Evolutionary conservation across 1,140 invertebrate genomes (phyloP).

Genomic region (Cotesia vestalis): DNA sequence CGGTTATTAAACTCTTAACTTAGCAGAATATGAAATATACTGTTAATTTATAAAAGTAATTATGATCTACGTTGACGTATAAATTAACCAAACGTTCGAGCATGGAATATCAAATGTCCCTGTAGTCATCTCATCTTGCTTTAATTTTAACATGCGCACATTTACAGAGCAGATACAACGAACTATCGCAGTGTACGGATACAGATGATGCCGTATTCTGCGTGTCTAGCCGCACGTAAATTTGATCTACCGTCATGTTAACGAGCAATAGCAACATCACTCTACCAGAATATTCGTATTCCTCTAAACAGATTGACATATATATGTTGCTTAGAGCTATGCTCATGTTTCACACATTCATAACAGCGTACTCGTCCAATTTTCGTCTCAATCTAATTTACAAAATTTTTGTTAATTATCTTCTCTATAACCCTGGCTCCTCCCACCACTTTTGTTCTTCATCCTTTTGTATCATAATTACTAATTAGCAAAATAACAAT

Average conservation of each 20-base stretch:
- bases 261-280: conserved; percentile 8
- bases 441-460: neutral
- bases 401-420: conserved; percentile 4
- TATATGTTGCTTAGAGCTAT: conserved; percentile 1
- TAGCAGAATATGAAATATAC: neutral
- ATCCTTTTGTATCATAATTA: too few species aligned
- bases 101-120: conserved; percentile 13
- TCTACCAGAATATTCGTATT: neutral
- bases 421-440: neutral
- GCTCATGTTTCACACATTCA: conserved; percentile 2
- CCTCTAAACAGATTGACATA: conserved; percentile 8
- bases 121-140: neutral
- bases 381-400: conserved; percentile 36
- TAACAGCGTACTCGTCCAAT: neutral
- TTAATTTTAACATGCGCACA: neutral
- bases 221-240: conserved; percentile 35
- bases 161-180: conserved; percentile 9
- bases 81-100: conserved; percentile 5
- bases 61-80: neutral
- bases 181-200: too few species aligned
- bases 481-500: too few species aligned
- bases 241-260: conserved; percentile 35
- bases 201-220: conserved; percentile 9
- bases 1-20: neutral
- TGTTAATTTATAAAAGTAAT: neutral